Conservation (phyloP, 2,797 vertebrate genomes). For the Pseudopleuronectes americanus region DNA sequence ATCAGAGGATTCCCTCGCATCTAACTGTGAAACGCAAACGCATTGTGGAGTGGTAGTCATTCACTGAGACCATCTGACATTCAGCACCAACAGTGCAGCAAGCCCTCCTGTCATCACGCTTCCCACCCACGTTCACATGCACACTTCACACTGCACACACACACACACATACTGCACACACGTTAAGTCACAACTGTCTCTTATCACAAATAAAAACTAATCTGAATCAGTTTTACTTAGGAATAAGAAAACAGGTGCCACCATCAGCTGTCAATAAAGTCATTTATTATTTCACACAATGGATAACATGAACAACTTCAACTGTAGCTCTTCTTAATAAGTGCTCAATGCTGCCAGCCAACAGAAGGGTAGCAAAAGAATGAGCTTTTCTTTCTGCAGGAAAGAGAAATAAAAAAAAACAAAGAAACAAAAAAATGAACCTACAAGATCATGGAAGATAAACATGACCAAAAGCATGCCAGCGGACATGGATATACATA, state of each 20-base stretch:
- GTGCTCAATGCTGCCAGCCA: constrained; percentile 97
- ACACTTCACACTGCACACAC: background rate
- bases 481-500: constrained; percentile 90
- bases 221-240: constrained; percentile 5
- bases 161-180: constrained; percentile 7
- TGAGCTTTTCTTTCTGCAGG: constrained; percentile 92
- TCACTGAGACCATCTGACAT: constrained; percentile 55
- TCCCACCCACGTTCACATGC: constrained; percentile 25
- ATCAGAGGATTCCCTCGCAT: constrained; percentile 73
- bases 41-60: constrained; percentile 56
- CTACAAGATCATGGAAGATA: constrained; percentile 98
- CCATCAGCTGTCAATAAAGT: constrained; percentile 85
- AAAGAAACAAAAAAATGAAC: constrained; percentile 71
- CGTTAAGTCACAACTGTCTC: constrained; percentile 5
- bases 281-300: constrained; percentile 99
- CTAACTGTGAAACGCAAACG: constrained; percentile 44
- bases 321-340: constrained; percentile 95
- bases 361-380: constrained; percentile 95
- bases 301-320: constrained; percentile 99
- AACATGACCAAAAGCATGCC: constrained; percentile 99
- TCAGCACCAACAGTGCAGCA: constrained; percentile 49
- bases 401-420: constrained; percentile 72
- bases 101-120: constrained; percentile 44
- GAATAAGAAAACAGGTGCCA: constrained; percentile 50
- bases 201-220: constrained; percentile 16